Evolutionary conservation across 2,113 vertebrate genomes (phyloP), one percentile per base, ranked within the genome.

Genomic region (Australoheros scitulus): DNA sequence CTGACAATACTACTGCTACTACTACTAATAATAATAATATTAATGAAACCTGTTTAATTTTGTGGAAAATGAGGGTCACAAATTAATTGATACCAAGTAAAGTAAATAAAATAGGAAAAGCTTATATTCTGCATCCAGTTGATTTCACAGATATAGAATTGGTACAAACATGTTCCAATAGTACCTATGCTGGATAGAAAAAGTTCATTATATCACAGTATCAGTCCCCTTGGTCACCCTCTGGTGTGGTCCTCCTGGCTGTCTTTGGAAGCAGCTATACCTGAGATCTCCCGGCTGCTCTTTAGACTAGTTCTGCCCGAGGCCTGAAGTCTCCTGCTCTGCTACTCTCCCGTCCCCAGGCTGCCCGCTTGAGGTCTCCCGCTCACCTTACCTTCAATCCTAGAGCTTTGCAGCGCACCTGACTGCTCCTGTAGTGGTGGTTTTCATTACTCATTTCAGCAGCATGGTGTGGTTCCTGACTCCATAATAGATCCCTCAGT

Each of bases 391-490:
- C 18, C 65, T 60, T 24, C 20, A 22, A 11, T 13, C 41, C 26
- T 55, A 32, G 68, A 41, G 18, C 29, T 38, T 43, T 65, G n/a
- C 59, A 63, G 26, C 29, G 24, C 3, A 11, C 56, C 38, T 56
- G 32, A 55, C 47, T 72, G 47, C 68, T 72, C 68, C 26, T 55
- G 47, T 18, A 3, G 26, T 55, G 68, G 17, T 34, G 13, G 47
- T 55, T 72, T 72, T 55, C 68, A 72, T 72, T 72, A 55, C 47
- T 72, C 47, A 72, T 70, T 52, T 70, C 43, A 50, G 43, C 17
- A 29, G 43, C 24, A 50, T 72, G 68, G 68, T 72, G 47, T 72
- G 68, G 50, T 55, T 72, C 26, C 47, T 72, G 47, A n/a, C 68
- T 43, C 5, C 56, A 20, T 56, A 77, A 29, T 57, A 55, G 38